These are phyloP conservation scores for Zaprionus nigranus DNA, from an alignment of 1,140 invertebrate species.

Conservation along the genomic window DNA sequence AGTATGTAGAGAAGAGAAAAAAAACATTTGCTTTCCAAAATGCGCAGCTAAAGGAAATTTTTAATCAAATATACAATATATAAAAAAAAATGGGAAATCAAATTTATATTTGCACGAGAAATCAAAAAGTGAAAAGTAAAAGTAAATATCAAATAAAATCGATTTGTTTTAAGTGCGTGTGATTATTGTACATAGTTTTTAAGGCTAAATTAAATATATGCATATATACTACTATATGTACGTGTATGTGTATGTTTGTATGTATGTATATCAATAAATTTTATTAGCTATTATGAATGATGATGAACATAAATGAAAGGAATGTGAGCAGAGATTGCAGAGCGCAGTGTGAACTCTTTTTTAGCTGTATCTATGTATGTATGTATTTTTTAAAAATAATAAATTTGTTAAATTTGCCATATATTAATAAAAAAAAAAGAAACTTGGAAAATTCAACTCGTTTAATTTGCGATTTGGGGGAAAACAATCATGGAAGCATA, in stretches of 20 bases:
- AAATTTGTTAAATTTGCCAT: constrained; percentile 82
- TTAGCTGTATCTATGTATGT: constrained; percentile 72
- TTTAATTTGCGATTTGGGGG: neutral
- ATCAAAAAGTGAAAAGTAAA: constrained; percentile 10
- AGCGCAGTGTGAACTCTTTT: constrained; percentile 50
- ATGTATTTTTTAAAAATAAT: constrained; percentile 65
- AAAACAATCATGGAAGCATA: neutral
- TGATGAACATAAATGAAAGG: constrained; percentile 43
- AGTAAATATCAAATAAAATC: constrained; percentile 40
- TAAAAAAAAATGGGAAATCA: constrained; percentile 16
- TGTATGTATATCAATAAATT: constrained; percentile 53
- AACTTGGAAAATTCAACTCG: neutral
- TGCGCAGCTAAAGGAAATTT: constrained; percentile 52
- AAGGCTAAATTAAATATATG: constrained; percentile 53
- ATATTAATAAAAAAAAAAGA: constrained; percentile 57
- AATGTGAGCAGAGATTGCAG: constrained; percentile 41
- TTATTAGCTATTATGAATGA: constrained; percentile 61
- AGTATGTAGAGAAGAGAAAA: constrained; percentile 53
- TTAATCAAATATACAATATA: neutral
- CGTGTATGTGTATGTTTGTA: constrained; percentile 8
- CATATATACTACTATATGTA: constrained; percentile 27
- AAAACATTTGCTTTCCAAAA: constrained; percentile 53
- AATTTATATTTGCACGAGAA: constrained; percentile 8
- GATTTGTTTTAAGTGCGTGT: constrained; percentile 77
- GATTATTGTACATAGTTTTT: constrained; percentile 76